phyloP scores from a whole-genome alignment of 1,140 invertebrate species.

The Drosophila dunni region DNA sequence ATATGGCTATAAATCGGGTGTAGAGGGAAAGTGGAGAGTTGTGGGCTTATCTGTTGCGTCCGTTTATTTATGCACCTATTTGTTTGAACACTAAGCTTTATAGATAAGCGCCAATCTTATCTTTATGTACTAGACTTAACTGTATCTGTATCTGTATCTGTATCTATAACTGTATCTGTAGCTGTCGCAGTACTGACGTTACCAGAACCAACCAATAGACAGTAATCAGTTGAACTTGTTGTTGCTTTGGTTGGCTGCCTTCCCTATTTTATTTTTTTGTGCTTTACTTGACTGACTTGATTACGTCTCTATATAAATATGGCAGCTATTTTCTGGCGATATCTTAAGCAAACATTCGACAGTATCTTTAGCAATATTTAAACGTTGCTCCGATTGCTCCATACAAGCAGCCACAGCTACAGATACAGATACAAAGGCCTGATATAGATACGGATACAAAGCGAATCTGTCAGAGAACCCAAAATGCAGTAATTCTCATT shows the following conservation, averaged over 20 bases:
- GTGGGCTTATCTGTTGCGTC: slow-evolving; percentile 54
- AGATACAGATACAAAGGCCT: neutral
- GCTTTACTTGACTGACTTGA: slow-evolving; percentile 62
- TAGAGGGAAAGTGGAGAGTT: slow-evolving; percentile 4
- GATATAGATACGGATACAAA: slow-evolving; percentile 1
- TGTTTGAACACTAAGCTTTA: slow-evolving; percentile 73
- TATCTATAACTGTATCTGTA: slow-evolving; percentile 24
- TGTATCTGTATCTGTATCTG: slow-evolving; percentile 9
- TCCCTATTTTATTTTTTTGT: neutral
- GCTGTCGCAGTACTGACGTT: slow-evolving; percentile 12
- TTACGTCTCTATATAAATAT: slow-evolving; percentile 81
- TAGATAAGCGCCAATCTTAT: slow-evolving; percentile 65
- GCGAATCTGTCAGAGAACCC: neutral
- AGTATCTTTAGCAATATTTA: slow-evolving; percentile 66
- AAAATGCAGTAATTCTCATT: slow-evolving; percentile 32
- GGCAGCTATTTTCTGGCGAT: slow-evolving; percentile 71
- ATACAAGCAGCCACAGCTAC: slow-evolving; percentile 1
- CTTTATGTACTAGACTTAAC: slow-evolving; percentile 33
- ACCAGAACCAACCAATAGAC: slow-evolving; percentile 50
- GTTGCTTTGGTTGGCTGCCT: slow-evolving; percentile 42
- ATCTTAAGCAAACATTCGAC: slow-evolving; percentile 68
- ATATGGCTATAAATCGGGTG: slow-evolving; percentile 35
- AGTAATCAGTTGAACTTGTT: slow-evolving; percentile 39
- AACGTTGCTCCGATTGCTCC: slow-evolving; percentile 52
- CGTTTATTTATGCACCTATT: slow-evolving; percentile 81